phyloP scores from a whole-genome alignment of 2,797 vertebrate genomes.

The Balearica regulorum region DNA sequence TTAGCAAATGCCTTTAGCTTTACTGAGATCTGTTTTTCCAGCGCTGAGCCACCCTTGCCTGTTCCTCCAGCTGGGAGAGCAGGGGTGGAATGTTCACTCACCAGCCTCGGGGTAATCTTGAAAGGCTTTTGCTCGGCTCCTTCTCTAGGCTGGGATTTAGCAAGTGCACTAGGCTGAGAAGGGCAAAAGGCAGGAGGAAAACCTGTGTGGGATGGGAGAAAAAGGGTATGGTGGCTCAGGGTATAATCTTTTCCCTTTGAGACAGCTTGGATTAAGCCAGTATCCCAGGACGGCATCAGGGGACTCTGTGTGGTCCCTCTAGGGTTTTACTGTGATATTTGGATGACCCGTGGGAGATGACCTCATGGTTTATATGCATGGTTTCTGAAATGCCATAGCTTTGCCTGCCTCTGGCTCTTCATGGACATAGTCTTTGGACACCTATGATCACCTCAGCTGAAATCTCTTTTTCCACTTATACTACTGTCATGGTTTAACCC shows the following conservation, averaged over 20 bases:
- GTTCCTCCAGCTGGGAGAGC: neutral
- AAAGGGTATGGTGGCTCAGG: neutral
- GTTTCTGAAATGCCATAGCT: neutral
- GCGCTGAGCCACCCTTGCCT: neutral
- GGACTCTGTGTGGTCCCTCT: neutral
- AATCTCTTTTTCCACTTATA: neutral
- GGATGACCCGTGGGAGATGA: neutral
- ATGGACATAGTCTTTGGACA: neutral
- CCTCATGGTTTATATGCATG: neutral
- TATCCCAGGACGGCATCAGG: neutral
- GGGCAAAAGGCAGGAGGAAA: neutral
- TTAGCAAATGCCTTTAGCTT: neutral
- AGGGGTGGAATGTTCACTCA: neutral
- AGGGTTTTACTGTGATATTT: neutral
- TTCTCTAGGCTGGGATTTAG: neutral
- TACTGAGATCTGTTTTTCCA: slow-evolving; percentile 11
- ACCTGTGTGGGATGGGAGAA: neutral
- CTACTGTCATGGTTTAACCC: too few relatives aligned
- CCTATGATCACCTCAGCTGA: neutral
- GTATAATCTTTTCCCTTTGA: neutral
- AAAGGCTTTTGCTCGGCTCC: neutral
- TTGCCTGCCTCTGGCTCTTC: neutral
- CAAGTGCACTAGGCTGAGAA: neutral
- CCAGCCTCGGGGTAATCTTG: neutral
- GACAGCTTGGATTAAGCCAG: neutral